Percentiles rank a stretch among this genome's conserved stretches.
Conservation (phyloP, 2,888 invertebrate genomes). For the Eristalinus sepulchralis region DNA sequence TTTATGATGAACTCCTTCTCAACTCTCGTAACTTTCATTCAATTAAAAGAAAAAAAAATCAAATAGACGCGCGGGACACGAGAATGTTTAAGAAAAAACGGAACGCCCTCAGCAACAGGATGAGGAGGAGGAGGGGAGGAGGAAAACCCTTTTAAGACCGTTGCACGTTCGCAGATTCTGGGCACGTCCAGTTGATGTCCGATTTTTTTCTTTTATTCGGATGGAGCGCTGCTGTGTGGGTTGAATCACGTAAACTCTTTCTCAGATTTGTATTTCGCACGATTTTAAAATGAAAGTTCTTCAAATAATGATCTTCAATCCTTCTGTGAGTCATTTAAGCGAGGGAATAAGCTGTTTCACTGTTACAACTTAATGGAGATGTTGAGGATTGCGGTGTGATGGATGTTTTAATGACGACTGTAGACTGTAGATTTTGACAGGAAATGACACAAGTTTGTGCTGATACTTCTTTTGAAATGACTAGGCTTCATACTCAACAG, state of each 20-base stretch:
- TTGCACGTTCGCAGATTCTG: constrained; percentile 35
- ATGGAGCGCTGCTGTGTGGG: constrained; percentile 8
- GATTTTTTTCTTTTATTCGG: constrained; percentile 45
- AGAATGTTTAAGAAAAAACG: not conserved
- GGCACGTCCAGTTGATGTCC: constrained; percentile 62
- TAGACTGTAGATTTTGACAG: too few relatives aligned
- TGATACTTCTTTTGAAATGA: too few relatives aligned
- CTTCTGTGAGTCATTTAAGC: constrained; percentile 54
- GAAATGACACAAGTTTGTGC: too few relatives aligned
- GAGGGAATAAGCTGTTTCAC: not conserved
- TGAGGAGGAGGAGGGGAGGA: not conserved
- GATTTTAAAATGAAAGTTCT: constrained; percentile 65
- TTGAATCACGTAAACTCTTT: constrained; percentile 65
- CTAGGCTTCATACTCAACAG: too few relatives aligned
- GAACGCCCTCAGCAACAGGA: not conserved
- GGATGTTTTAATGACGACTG: not conserved
- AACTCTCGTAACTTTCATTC: not conserved
- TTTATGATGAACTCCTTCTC: not conserved
- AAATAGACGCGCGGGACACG: not conserved
- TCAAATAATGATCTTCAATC: constrained; percentile 57
- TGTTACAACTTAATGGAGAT: not conserved
- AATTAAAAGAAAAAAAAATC: not conserved
- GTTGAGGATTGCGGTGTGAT: not conserved
- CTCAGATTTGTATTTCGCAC: constrained; percentile 66
- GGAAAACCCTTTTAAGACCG: constrained; percentile 28